A percentile compares a stretch with the other conserved stretches of the same genome.
Conservation (phyloP, 2,888 invertebrate species). For the Chouioia cunea region DNA sequence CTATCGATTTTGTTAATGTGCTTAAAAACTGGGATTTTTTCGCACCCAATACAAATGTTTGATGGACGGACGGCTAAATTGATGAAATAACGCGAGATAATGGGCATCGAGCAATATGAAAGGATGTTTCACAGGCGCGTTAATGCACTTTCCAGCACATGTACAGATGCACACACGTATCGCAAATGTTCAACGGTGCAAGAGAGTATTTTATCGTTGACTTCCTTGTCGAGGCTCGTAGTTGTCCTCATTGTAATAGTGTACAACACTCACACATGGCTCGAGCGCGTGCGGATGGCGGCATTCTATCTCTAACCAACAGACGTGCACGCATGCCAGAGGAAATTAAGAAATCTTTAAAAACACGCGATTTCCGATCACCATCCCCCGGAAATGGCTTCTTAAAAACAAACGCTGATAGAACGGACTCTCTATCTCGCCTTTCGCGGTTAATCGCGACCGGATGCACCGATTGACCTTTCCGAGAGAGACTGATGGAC, state of each 20-base stretch:
- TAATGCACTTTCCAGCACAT: conserved; percentile 26
- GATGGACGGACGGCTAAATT: too few relatives aligned
- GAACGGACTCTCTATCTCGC: conserved; percentile 14
- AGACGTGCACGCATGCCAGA: neutral
- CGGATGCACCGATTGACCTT: conserved; percentile 65
- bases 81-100: too few relatives aligned
- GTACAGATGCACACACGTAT: neutral
- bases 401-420: conserved; percentile 40
- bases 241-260: conserved; percentile 25
- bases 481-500: conserved; percentile 48
- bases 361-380: conserved; percentile 34
- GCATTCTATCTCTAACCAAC: too few relatives aligned
- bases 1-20: too few relatives aligned
- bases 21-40: too few relatives aligned
- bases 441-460: conserved; percentile 59
- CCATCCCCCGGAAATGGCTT: conserved; percentile 36
- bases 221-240: conserved; percentile 28
- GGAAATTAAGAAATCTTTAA: conserved; percentile 40
- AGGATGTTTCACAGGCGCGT: conserved; percentile 13
- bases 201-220: conserved; percentile 17
- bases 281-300: too few relatives aligned
- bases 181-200: too few relatives aligned
- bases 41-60: too few relatives aligned
- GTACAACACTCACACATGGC: too few relatives aligned
- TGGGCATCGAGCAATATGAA: too few relatives aligned